Evolutionary conservation across 2,113 vertebrate species (phyloP).

Genomic region (Zosterops lateralis): DNA sequence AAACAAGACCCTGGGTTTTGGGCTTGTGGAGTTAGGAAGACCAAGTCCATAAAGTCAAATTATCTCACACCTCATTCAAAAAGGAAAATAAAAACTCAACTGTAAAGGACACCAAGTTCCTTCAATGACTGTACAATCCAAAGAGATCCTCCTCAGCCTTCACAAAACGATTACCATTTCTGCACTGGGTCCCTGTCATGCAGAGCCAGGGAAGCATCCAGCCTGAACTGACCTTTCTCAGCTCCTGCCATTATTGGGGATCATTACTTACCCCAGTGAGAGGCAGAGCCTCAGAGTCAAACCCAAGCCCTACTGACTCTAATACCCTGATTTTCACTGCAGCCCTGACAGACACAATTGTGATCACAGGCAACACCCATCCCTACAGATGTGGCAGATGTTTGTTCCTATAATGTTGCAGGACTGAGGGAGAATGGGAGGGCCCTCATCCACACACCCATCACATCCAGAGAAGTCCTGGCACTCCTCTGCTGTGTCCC

Average conservation of each 20-base stretch:
- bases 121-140: background rate
- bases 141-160: background rate
- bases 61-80: background rate
- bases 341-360: background rate
- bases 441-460: background rate
- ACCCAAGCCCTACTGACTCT: background rate
- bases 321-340: background rate
- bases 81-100: background rate
- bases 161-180: background rate
- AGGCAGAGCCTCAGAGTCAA: background rate
- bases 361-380: background rate
- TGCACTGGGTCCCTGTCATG: background rate
- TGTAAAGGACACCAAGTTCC: background rate
- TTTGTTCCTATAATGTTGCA: accelerated
- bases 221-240: background rate
- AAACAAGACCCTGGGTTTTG: background rate
- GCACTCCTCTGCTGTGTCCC: background rate
- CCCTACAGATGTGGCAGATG: background rate
- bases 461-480: accelerated
- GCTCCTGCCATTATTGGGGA: background rate
- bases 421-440: background rate
- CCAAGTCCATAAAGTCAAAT: background rate
- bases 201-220: background rate
- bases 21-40: background rate
- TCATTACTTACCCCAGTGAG: background rate